phyloP scores from a whole-genome alignment of 1,140 invertebrate species.

The Paralvinella palmiformis region DNA sequence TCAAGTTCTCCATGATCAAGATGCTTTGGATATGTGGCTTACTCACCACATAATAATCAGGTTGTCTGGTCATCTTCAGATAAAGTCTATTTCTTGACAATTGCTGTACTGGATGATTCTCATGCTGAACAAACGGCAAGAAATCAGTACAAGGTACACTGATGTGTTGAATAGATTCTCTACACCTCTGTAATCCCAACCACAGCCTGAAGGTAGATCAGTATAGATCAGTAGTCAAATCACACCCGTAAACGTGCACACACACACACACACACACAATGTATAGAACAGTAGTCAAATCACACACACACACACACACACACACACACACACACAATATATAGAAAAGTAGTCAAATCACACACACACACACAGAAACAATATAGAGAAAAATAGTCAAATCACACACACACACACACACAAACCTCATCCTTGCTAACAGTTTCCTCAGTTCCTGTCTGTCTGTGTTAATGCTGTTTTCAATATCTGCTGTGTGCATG shows the following conservation, averaged over 20 bases:
- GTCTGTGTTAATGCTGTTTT: conserved; percentile 72
- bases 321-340: no score
- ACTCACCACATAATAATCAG: conserved; percentile 63
- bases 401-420: no score
- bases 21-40: conserved; percentile 17
- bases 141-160: conserved; percentile 79
- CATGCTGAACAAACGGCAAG: conserved; percentile 66
- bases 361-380: no score
- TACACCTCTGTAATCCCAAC: conserved; percentile 83
- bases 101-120: conserved; percentile 69
- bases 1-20: no score
- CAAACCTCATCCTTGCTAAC: conserved; percentile 62
- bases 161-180: conserved; percentile 89
- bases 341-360: no score
- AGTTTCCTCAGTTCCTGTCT: conserved; percentile 62
- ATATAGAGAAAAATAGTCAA: no score
- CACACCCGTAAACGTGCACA: no score
- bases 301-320: no score
- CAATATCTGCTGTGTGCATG: conserved; percentile 77
- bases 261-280: no score
- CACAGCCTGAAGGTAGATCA: conserved; percentile 61
- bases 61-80: conserved; percentile 79
- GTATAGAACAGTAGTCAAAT: no score
- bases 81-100: conserved; percentile 74
- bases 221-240: not conserved